Base-by-base conservation (phyloP, 2,797 vertebrate species). In the Chloroceryle inda region DNA sequence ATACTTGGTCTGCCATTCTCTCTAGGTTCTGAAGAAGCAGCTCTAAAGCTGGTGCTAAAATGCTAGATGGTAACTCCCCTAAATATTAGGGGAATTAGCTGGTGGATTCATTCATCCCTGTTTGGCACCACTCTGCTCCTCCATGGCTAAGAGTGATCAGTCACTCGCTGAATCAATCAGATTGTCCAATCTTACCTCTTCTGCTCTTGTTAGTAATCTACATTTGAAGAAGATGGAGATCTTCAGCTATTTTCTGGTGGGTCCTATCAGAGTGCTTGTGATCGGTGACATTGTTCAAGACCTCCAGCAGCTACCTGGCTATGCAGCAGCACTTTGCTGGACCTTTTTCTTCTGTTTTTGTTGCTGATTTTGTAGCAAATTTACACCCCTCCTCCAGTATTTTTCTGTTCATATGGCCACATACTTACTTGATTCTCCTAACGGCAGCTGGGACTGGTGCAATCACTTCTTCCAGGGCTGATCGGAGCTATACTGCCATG, bases 311-410 rank as follows among this genome's bases (percentile, higher is more conserved):
- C 55, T 64, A 26, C 35, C 33, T 85, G 15, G 35, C 13, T 64
- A 20, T 19, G 31, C 45, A 74, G 45, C 59, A 77, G 71, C 38
- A 45, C 29, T 69, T 69, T 74, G 45, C 50, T 29, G 18, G 52
- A 58, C 9, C 11, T 50, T 85, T 38, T 37, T 14, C 12, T 18
- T 74, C 37, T 49, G 6, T 13, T 61, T 67, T 72, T 72, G 29
- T 63, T 68, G 23, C 29, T 6, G 3, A 64, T 73, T 73, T 61
- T 33, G 38, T 55, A 38, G 35, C 49, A 59, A 33, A 72, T 63
- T 76, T 68, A 11, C 37, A 22, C 13, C 7, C 2, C 0, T 3
- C 4, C 13, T 55, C 10, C 12, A 14, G 5, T 22, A n/a, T 59
- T 89, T 49, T 62, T 24, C 59, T 37, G 22, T 55, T 87, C 16